Conservation (phyloP, 35 echinoderm and acorn worm genomes). For the Stichopus chloronotus region DNA sequence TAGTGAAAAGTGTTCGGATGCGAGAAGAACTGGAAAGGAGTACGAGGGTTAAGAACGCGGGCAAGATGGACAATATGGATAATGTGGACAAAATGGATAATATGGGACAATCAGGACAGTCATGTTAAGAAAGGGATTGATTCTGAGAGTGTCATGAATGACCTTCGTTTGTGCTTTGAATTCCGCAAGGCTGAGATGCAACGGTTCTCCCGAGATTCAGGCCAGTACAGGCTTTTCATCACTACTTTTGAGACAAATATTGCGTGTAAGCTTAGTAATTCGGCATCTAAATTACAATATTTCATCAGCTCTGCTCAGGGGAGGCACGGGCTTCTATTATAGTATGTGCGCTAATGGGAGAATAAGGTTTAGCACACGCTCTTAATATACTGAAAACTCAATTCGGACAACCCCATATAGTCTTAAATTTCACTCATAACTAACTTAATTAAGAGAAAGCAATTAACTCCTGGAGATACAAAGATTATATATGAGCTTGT, state of each 20-base stretch:
- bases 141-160: slow-evolving; percentile 19
- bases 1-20: slow-evolving; percentile 19
- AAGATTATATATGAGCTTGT: slow-evolving; percentile 39
- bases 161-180: slow-evolving; percentile 53
- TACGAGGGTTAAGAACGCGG: neutral
- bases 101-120: neutral
- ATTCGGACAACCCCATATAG: slow-evolving; percentile 49
- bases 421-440: slow-evolving; percentile 39
- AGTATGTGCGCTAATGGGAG: slow-evolving; percentile 42
- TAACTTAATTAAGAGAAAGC: slow-evolving; percentile 42
- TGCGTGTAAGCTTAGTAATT: slow-evolving; percentile 42
- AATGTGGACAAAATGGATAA: neutral
- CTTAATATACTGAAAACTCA: slow-evolving; percentile 40
- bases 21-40: neutral
- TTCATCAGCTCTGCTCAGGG: slow-evolving; percentile 28
- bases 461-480: slow-evolving; percentile 33
- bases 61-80: neutral
- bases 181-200: slow-evolving; percentile 53
- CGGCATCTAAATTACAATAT: slow-evolving; percentile 50
- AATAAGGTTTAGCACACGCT: slow-evolving; percentile 33
- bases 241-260: slow-evolving; percentile 50
- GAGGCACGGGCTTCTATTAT: slow-evolving; percentile 29
- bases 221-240: slow-evolving; percentile 54
- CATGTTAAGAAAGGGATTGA: no score
- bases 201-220: slow-evolving; percentile 51